Evolutionary conservation across 2,888 invertebrate genomes (phyloP), one percentile per base, ranked within the genome.

Genomic region (Nomada fucata): DNA sequence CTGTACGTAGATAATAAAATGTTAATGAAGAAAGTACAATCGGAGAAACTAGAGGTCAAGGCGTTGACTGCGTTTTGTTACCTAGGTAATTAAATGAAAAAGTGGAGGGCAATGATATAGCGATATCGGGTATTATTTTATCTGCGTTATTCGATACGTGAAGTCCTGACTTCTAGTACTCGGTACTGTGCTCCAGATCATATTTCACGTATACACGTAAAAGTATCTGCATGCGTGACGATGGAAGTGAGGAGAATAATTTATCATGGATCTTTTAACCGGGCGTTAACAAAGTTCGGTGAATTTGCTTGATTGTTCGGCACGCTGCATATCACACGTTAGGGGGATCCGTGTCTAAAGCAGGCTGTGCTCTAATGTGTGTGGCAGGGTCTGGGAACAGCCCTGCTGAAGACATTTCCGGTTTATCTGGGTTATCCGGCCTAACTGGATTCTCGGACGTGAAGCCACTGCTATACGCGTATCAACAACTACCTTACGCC

Each of bases 401-500:
- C 85, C 89, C 92, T 88, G 88, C 89, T 80, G 92, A 92, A 88
- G 93, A 92, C 76, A 91, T 92, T 83, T 91, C 92, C 83, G 91
- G 91, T 89, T 91, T 93, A 87, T 91, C 92, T 80, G 91, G 89
- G 79, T 87, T 92, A 86, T 90, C 93, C 79, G 90, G 90, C 76
- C 86, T 92, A 86, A 88, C 91, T 86, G 92, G 90, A 89, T 90
- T 91, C 83, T 89, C 92, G 71, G 92, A 93, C 74, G 88, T 88
- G 81, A 93, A 93, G 87, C 91, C 92, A 55, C 83, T 90, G 78
- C 89, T 94, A 85, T 92, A 94, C 93, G 89, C 93, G 76, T 94
- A 94, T 90, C 94, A 94, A 89, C 93, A 93, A 70, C 91, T 94
- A 89, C 94, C 94, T 68, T 94, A 94, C 82, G 94, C 94, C 74